Conservation (phyloP, 35 echinoderm and acorn worm species). For the Anneissia japonica region DNA sequence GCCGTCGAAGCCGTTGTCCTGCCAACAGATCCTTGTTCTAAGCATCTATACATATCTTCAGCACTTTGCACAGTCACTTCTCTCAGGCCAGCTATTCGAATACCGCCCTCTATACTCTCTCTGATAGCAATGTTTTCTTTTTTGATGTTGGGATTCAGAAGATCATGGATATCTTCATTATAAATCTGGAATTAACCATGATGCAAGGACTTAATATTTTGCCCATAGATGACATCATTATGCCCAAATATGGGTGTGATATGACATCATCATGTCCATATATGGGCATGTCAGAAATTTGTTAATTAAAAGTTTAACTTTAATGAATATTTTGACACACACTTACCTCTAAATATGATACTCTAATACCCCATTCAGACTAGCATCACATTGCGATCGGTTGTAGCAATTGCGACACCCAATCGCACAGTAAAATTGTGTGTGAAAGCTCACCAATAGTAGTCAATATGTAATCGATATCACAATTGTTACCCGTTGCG, state of each 20-base stretch:
- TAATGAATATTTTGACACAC: too few species aligned
- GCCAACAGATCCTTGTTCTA: constrained; percentile 74
- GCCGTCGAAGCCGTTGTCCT: constrained; percentile 77
- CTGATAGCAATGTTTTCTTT: constrained; percentile 63
- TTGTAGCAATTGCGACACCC: too few species aligned
- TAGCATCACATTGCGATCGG: too few species aligned
- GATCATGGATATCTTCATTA: constrained; percentile 86
- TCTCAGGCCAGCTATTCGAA: constrained; percentile 59
- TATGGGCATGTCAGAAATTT: too few species aligned
- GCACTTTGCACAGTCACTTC: constrained; percentile 53
- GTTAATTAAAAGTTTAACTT: too few species aligned
- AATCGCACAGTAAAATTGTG: too few species aligned
- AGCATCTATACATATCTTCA: constrained; percentile 42
- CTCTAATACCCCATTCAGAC: too few species aligned
- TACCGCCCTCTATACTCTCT: constrained; percentile 69
- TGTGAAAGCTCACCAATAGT: too few species aligned
- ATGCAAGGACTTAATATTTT: background rate
- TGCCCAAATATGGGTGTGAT: background rate
- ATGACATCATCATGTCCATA: too few species aligned
- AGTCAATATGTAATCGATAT: too few species aligned
- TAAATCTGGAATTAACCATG: constrained; percentile 45
- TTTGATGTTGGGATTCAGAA: constrained; percentile 25
- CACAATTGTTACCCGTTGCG: too few species aligned
- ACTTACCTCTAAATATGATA: constrained; percentile 89
- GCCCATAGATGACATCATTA: too few species aligned